Evolutionary conservation across 2,797 vertebrate species (phyloP).

Genomic region (Babyrousa celebensis): DNA sequence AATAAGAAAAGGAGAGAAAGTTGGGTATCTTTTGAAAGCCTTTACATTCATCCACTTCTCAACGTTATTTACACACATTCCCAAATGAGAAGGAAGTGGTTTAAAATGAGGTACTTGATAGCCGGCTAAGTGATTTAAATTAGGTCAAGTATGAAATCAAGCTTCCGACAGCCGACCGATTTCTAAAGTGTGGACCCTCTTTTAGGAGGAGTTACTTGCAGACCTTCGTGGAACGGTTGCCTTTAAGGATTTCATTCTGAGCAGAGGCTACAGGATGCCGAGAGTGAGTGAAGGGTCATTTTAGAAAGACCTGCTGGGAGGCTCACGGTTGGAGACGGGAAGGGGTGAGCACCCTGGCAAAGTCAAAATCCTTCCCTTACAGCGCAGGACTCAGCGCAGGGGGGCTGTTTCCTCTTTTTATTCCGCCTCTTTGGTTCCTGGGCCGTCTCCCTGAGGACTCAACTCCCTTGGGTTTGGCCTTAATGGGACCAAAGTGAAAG

Average conservation of each 20-base stretch:
- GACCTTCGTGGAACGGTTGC: constrained; percentile 86
- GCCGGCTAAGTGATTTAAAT: background rate
- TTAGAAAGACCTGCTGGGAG: background rate
- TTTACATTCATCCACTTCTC: background rate
- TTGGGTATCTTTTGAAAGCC: background rate
- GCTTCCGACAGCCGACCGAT: background rate
- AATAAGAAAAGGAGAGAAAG: background rate
- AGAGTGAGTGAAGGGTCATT: constrained; percentile 71
- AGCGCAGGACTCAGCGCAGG: background rate
- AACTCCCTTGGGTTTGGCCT: constrained; percentile 7
- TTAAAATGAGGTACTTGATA: background rate
- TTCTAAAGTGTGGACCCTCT: constrained; percentile 44
- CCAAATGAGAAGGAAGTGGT: background rate
- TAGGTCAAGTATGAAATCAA: background rate
- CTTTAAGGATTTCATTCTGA: constrained; percentile 90
- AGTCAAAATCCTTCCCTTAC: background rate
- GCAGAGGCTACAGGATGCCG: constrained; percentile 86
- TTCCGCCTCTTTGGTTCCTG: background rate
- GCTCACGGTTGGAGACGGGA: background rate
- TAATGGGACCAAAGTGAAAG: background rate
- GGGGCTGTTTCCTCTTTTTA: background rate
- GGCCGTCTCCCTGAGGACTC: background rate
- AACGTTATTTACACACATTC: background rate
- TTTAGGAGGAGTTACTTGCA: constrained; percentile 86
- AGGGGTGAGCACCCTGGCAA: background rate